These are phyloP conservation scores for Nothura maculosa DNA, from an alignment of 2,797 vertebrate genomes.

Conservation along the genomic window DNA sequence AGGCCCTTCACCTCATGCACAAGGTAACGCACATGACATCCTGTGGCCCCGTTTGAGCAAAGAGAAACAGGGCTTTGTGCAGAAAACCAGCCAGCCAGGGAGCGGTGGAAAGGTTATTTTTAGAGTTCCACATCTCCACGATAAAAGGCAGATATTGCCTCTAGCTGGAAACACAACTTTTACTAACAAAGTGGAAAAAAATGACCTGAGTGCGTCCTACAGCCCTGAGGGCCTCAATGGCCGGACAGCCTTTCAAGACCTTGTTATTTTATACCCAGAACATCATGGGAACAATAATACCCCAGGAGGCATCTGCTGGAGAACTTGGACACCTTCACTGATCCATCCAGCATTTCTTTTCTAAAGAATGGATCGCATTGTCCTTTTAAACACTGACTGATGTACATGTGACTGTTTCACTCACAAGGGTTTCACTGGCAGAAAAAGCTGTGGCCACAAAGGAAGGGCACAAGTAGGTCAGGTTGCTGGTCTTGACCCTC, in stretches of 20 bases:
- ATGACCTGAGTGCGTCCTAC: not conserved
- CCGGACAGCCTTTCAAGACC: accelerated
- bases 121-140: constrained; percentile 14
- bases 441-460: not conserved
- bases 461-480: not conserved
- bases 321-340: not conserved
- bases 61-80: not conserved
- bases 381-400: not conserved
- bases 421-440: not conserved
- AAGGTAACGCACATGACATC: not conserved
- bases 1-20: not conserved
- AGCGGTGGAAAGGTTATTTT: constrained; percentile 28
- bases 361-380: not conserved
- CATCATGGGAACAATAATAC: not conserved
- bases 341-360: not conserved
- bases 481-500: not conserved
- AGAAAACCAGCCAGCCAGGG: not conserved
- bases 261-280: not conserved
- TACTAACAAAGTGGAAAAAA: constrained; percentile 6
- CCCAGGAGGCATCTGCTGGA: not conserved
- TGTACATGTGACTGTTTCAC: not conserved
- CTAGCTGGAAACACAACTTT: not conserved
- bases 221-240: not conserved
- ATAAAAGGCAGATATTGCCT: constrained; percentile 40
- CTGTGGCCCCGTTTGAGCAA: not conserved